Base-by-base conservation (phyloP, 2,888 invertebrate genomes). In the Spilarctia lutea region DNA sequence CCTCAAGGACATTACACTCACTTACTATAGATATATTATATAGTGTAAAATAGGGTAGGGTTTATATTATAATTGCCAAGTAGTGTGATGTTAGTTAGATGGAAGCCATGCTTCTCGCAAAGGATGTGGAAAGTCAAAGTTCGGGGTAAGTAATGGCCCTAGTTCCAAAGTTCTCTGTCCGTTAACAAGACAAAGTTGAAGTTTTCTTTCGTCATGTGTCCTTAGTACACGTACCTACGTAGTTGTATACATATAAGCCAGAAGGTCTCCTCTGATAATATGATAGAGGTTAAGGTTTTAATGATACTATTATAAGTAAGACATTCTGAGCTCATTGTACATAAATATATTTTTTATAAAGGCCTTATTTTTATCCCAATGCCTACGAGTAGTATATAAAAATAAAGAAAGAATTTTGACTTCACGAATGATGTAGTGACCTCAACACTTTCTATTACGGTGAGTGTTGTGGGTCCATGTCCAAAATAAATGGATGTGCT, bases 151-250 rank as follows among this genome's bases (percentile, higher is more conserved):
- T 63, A 63, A 63, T 30, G 18, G 63, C 6, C 63, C 27, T 18
- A 63, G 63, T 63, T 63, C 30, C 63, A 30, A 63, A 63, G 63
- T 30, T 63, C 63, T 63, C 63, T 30, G 63, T 63, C 27, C 63
- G 30, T 63, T 63, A 63, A 63, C 16, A 63, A 63, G 63, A 7
- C 18, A 30, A 18, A 27, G 30, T 63, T 13, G 7, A 63, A 30
- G 30, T 30, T 63, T 63, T 7, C 16, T 27, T 63, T 63, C 63
- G 16, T 18, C 7, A 30, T 63, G 18, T 27, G 16, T 30, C 18
- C 6, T 30, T 18, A 30, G 63, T 30, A 63, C 10, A 63, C 27
- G 10, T 27, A 30, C 27, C 6, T 60, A 60, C 60, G 4, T 27
- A 60, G 13, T 13, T 16, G 11, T 60, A 60, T 30, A 63, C 30